phyloP scores from a whole-genome alignment of 2,113 vertebrate genomes.

The Dipodomys stephensi region DNA sequence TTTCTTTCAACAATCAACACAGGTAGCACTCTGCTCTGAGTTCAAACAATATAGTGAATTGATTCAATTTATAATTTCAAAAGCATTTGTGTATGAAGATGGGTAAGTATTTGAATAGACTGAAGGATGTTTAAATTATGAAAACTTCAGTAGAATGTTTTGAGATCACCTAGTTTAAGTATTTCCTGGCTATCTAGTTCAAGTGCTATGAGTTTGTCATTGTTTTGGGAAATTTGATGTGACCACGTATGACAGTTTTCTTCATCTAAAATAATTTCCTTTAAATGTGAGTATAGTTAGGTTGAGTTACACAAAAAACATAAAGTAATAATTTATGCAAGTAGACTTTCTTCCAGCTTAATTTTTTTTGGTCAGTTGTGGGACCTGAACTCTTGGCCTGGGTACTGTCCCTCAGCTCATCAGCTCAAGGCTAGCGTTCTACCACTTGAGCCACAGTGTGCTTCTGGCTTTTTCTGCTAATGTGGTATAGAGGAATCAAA shows the following conservation, averaged over 20 bases:
- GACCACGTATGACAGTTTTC: constrained; percentile 22
- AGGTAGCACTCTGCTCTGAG: not conserved
- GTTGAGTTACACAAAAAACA: constrained; percentile 28
- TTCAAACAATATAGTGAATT: constrained; percentile 15
- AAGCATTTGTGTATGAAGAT: constrained; percentile 9
- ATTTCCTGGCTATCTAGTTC: not conserved
- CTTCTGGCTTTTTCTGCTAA: no score
- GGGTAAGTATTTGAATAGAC: constrained; percentile 48
- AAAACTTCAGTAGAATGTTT: not conserved
- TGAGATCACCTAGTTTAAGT: not conserved
- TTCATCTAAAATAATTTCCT: constrained; percentile 41
- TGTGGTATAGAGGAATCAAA: no score
- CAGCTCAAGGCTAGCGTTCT: no score
- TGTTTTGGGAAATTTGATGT: constrained; percentile 42
- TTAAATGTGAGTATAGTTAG: constrained; percentile 18
- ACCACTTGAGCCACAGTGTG: no score
- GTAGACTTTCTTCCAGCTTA: not conserved
- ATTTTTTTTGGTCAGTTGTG: no score
- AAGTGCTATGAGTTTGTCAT: not conserved
- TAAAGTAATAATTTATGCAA: constrained; percentile 38
- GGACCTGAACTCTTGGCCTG: no score
- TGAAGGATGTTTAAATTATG: constrained; percentile 38
- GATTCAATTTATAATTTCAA: not conserved
- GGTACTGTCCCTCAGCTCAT: no score
- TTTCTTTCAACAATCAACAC: constrained; percentile 4